Evolutionary conservation across 2,113 vertebrate genomes (phyloP).

Genomic region (Pterocles gutturalis): DNA sequence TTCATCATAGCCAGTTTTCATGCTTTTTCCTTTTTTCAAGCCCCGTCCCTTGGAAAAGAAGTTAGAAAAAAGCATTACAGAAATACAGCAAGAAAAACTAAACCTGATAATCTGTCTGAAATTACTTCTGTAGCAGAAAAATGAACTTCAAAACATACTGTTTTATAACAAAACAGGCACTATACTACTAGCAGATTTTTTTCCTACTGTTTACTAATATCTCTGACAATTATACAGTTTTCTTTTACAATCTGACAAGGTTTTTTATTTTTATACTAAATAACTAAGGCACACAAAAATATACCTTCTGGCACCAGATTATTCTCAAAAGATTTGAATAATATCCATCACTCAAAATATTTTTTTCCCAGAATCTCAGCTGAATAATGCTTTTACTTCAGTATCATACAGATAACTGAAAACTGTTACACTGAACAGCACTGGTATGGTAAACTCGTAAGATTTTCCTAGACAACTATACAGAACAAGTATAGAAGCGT

Average conservation of each 20-base stretch:
- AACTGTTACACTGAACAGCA: not conserved
- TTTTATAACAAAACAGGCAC: not conserved
- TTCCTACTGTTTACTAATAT: not conserved
- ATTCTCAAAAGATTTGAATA: not conserved
- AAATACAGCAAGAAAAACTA: not conserved
- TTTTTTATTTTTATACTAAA: not conserved
- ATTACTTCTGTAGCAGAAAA: not conserved
- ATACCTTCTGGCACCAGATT: not conserved
- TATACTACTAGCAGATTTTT: not conserved
- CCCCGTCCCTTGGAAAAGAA: conserved; percentile 51
- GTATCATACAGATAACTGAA: not conserved
- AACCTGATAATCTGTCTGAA: not conserved
- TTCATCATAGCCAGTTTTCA: conserved; percentile 72
- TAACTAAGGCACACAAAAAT: not conserved
- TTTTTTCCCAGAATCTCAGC: not conserved
- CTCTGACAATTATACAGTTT: not conserved
- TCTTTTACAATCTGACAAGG: not conserved
- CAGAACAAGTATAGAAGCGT: fast-evolving
- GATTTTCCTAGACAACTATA: not conserved
- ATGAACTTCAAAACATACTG: not conserved
- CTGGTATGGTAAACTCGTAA: not conserved
- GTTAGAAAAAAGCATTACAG: not conserved
- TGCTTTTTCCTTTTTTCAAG: conserved; percentile 54
- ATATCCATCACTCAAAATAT: not conserved
- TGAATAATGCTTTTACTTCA: not conserved